Base-by-base conservation (phyloP, 30 jellyfish, hydroid and myxozoan genomes). In the Cassiopea xamachana region DNA sequence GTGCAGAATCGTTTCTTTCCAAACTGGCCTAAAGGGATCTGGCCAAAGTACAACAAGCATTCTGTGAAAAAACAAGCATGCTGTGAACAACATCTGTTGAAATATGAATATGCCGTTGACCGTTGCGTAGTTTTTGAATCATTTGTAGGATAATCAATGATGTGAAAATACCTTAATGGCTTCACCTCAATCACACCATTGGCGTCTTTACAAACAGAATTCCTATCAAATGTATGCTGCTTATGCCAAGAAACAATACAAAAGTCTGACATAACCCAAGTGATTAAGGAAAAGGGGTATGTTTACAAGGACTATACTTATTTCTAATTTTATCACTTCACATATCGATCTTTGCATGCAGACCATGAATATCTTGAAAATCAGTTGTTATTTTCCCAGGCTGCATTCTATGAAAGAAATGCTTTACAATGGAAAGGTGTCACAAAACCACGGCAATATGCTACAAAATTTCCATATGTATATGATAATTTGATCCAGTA, bases 341-440 rank as follows among this genome's bases (percentile, higher is more conserved):
- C 9, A 2, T 47, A 17, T 1, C 46, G 15, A 45, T 45, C 58
- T 77, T 16, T 82, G 48, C 74, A 19, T 67, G 16, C 76, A 9
- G 55, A 82, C 90, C 90, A 82, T 60, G 90, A 64, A 64, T 62
- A 64, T 82, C 82, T 82, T 82, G 82, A 82, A 82, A 82, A 67
- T 82, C 68, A 46, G 64, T 51, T 67, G 0, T 18, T 82, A 6
- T 82, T 60, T 64, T 82, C 47, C 90, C 83, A 82, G 90, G 90
- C 73, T 82, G 55, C 82, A 82, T 82, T 61, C 83, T 60, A 82
- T 82, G 82, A 82, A 1, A 82, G 90, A 60, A 82, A 82, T 81
- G 90, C 90, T 18, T 82, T 67, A 82, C 90, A 82, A 82, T 82
- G 90, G 83, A 64, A 82, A 82, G 90, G 48, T 44, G 90, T 82